Base-by-base conservation (phyloP, 2,113 vertebrate genomes). In the Mustela nigripes region DNA sequence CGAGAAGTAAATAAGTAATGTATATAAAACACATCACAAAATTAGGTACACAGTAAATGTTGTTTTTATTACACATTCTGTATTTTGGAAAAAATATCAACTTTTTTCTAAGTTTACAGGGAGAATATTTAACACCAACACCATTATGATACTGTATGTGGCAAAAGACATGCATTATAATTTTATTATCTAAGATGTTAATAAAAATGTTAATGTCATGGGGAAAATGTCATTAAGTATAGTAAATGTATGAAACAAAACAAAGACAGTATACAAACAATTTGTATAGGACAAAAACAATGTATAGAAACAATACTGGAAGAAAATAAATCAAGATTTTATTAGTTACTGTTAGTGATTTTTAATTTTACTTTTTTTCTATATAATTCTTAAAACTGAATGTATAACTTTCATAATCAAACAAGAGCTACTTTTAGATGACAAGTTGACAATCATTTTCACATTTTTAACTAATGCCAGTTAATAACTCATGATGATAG, bases 301-400 rank as follows among this genome's bases (percentile, higher is more conserved):
- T 14, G 31, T 0, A 80, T 36, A 67, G 24, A 42, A 83, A 87
- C 73, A 63, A 50, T 36, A 69, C 56, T 87, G 16, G 53, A 88
- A 73, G 48, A 39, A 89, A 81, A 90, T 71, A 18, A 95, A 33
- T 69, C n/a, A 87, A 76, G 31, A 74, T 58, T 92, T 89, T 81
- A 89, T 36, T 56, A 80, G 15, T 89, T 76, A 69, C 56, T 67
- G 12, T 33, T 14, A 14, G 9, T 81, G 26, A 62, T 78, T 60
- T 84, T 31, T 4, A 48, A 71, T 22, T 86, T 63, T 58, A 80
- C 11, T 80, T 96, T 69, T 62, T 16, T 50, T 83, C 39, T 84
- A 39, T 50, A 62, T 67, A 93, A 48, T 28, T 81, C 3, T 56
- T 91, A 94, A 91, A 96, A 85, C 7, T 89, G 11, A 9, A 74